Conservation (phyloP, 2,113 vertebrate species). For the Anguilla rostrata region DNA sequence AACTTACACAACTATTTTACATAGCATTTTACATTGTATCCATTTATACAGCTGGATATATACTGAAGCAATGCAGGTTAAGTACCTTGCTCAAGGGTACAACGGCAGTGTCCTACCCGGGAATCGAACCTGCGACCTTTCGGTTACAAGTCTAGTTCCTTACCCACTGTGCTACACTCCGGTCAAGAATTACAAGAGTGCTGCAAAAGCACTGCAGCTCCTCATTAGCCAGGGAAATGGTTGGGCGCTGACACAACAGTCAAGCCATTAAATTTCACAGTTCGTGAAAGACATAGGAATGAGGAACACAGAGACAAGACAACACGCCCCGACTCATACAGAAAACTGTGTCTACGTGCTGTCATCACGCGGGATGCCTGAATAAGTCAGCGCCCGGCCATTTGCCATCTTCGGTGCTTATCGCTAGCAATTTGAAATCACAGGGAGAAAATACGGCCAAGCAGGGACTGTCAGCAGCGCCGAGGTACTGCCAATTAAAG, state of each 20-base stretch:
- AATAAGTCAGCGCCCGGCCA: not conserved
- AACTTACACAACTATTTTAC: too few species aligned
- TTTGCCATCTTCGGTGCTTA: not conserved
- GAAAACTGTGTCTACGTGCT: not conserved
- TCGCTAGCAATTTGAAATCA: not conserved
- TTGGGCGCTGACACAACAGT: not conserved
- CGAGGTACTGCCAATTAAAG: not conserved
- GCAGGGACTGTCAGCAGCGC: not conserved
- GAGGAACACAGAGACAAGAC: not conserved
- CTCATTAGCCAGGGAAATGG: not conserved
- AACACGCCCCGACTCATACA: not conserved
- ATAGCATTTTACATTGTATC: too few species aligned
- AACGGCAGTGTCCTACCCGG: too few species aligned
- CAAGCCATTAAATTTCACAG: not conserved
- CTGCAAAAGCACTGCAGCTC: not conserved
- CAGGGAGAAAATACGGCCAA: not conserved
- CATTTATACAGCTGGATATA: too few species aligned
- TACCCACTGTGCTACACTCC: too few species aligned
- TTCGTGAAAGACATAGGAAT: not conserved
- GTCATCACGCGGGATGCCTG: not conserved
- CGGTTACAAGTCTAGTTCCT: too few species aligned
- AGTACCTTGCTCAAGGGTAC: too few species aligned
- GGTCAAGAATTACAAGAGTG: not conserved
- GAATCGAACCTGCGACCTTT: too few species aligned
- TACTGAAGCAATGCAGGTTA: too few species aligned